phyloP scores from a whole-genome alignment of 1,140 invertebrate genomes.

The Pomacea maculata region DNA sequence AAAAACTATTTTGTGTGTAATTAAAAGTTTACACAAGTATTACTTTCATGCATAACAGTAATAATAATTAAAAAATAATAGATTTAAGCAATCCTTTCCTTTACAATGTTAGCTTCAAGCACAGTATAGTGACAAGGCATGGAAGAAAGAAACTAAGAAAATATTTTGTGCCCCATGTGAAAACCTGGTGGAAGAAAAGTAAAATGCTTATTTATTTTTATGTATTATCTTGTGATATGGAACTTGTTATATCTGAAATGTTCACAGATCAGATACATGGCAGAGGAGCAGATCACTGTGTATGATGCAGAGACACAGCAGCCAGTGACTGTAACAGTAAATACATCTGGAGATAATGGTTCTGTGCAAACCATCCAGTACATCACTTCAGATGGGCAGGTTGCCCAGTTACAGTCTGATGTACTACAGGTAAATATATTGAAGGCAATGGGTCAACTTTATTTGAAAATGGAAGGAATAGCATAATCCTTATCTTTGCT shows the following conservation, averaged over 20 bases:
- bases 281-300: slow-evolving; percentile 52
- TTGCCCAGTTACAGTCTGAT: slow-evolving; percentile 33
- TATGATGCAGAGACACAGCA: slow-evolving; percentile 55
- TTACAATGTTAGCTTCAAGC: not conserved
- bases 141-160: slow-evolving; percentile 20
- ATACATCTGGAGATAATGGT: slow-evolving; percentile 40
- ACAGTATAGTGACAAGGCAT: slow-evolving; percentile 20
- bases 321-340: slow-evolving; percentile 54
- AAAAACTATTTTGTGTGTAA: no score
- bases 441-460: not conserved
- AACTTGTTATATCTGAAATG: not conserved
- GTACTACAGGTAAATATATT: slow-evolving; percentile 39
- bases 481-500: no score
- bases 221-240: not conserved
- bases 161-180: no score
- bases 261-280: slow-evolving; percentile 25
- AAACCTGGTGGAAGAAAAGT: no score
- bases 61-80: no score
- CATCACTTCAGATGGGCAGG: slow-evolving; percentile 54
- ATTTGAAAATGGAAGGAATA: no score
- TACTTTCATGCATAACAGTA: no score
- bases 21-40: no score
- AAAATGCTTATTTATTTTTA: not conserved
- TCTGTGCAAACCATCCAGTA: slow-evolving; percentile 55
- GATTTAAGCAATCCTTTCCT: no score